These are phyloP conservation scores for Seriola dumerili DNA, from an alignment of 2,113 vertebrate species.

Conservation along the genomic window DNA sequence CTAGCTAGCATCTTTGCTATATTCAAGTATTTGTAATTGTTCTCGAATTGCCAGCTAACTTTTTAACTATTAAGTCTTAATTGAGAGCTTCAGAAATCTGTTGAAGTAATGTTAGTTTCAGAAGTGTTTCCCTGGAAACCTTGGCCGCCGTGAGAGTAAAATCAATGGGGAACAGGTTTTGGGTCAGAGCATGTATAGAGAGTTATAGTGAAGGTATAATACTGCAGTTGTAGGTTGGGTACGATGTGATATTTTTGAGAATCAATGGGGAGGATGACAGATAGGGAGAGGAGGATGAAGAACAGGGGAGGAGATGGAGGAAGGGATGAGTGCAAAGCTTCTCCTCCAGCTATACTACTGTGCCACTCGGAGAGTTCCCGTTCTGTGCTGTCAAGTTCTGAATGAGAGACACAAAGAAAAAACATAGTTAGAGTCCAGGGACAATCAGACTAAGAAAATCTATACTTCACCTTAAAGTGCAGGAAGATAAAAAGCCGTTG, in stretches of 20 bases:
- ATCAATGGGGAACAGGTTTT: background rate
- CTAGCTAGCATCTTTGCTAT: background rate
- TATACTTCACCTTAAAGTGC: background rate
- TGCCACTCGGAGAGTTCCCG: constrained; percentile 91
- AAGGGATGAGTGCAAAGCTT: constrained; percentile 62
- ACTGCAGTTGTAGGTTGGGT: constrained; percentile 32
- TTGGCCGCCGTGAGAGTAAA: background rate
- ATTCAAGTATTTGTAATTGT: background rate
- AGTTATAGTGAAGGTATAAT: constrained; percentile 56
- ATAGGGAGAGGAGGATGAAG: background rate
- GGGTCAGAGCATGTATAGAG: constrained; percentile 19
- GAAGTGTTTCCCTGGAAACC: constrained; percentile 31
- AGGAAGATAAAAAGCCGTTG: background rate
- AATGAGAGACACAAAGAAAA: constrained; percentile 41
- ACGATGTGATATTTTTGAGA: background rate
- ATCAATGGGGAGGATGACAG: background rate
- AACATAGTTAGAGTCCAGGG: constrained; percentile 23
- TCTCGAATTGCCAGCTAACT: background rate
- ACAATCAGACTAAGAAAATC: background rate
- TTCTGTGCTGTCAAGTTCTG: constrained; percentile 91
- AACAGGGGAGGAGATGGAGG: constrained; percentile 8
- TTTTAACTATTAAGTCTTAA: background rate
- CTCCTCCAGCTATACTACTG: constrained; percentile 88
- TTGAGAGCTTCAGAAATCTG: background rate
- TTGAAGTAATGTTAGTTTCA: background rate